phyloP scores from a whole-genome alignment of 2,113 vertebrate species.

The Sialia sialis region DNA sequence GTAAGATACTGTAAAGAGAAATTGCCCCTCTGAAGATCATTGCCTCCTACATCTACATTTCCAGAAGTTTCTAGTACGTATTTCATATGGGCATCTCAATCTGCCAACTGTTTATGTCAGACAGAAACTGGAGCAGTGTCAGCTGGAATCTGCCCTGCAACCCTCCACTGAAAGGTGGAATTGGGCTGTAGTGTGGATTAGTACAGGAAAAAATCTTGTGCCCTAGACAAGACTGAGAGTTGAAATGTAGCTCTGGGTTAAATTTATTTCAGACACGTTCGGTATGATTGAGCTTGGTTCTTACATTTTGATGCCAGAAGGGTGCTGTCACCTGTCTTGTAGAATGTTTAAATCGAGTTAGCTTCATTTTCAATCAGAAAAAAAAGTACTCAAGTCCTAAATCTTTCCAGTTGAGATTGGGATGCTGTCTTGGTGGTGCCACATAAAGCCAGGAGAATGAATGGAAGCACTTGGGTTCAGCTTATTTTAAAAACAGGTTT shows the following conservation, averaged over 20 bases:
- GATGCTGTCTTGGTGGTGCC: background rate
- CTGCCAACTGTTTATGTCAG: background rate
- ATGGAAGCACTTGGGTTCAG: background rate
- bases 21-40: background rate
- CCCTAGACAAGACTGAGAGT: background rate
- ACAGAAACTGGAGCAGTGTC: background rate
- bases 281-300: background rate
- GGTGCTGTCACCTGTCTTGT: background rate
- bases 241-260: background rate
- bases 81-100: background rate
- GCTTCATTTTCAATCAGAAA: background rate
- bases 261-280: background rate
- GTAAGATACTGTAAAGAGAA: background rate
- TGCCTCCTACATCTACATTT: background rate
- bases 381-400: background rate
- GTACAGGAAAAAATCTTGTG: background rate
- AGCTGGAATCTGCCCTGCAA: background rate
- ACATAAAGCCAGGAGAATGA: background rate
- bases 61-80: background rate
- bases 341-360: background rate
- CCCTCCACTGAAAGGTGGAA: background rate
- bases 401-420: background rate
- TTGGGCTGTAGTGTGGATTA: background rate
- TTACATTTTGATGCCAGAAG: background rate
- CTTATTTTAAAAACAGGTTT: background rate